phyloP scores from a whole-genome alignment of 2,797 vertebrate species.

The Choloepus didactylus region DNA sequence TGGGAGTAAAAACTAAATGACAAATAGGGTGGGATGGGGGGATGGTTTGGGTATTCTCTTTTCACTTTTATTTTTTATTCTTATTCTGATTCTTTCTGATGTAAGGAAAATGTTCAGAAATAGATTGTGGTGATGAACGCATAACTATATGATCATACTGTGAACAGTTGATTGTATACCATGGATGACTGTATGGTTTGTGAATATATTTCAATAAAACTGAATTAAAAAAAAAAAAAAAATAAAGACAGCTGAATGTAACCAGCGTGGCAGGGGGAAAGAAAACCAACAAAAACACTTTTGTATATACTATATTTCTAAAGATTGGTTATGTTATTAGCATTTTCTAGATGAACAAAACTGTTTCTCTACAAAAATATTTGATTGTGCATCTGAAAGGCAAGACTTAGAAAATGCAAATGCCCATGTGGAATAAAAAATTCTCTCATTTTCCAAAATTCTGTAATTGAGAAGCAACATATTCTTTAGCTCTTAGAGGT shows the following conservation, averaged over 20 bases:
- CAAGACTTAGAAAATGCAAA: neutral
- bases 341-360: neutral
- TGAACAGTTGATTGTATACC: no score
- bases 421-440: constrained; percentile 10
- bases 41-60: no score
- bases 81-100: no score
- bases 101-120: no score
- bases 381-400: neutral
- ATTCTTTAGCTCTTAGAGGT: constrained; percentile 39
- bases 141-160: no score
- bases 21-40: no score
- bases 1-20: no score
- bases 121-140: no score
- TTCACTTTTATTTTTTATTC: no score
- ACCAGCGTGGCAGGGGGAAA: neutral
- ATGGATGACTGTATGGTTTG: no score
- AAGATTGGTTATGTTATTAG: neutral
- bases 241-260: neutral
- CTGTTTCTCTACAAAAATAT: neutral
- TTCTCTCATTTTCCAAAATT: neutral
- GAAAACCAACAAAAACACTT: neutral
- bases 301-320: neutral
- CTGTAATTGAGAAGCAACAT: neutral
- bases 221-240: no score
- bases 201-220: no score